Evolutionary conservation across 2,888 invertebrate species (phyloP).

Genomic region (Aquatica leii): DNA sequence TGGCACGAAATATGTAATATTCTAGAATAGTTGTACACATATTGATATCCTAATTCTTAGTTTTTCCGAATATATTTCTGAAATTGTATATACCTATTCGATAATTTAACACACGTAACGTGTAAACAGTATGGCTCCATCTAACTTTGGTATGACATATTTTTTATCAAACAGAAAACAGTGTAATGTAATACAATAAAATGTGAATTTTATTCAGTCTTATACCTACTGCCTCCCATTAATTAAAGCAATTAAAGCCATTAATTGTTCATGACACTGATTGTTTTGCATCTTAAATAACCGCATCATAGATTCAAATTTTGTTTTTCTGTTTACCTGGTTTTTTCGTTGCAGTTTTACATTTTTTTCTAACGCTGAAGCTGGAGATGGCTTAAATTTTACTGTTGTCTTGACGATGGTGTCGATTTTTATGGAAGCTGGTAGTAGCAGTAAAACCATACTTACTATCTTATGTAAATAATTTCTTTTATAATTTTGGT

Average conservation of each 20-base stretch:
- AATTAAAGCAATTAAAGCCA: constrained; percentile 5
- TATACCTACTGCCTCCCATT: neutral
- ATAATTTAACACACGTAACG: no score
- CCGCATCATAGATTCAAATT: neutral
- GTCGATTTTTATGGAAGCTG: no score
- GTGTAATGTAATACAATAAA: no score
- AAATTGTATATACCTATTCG: neutral
- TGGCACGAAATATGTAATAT: constrained; percentile 6
- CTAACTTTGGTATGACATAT: no score
- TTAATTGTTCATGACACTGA: constrained; percentile 5
- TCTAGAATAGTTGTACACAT: neutral
- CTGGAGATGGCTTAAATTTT: constrained; percentile 9
- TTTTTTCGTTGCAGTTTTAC: constrained; percentile 8
- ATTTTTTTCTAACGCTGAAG: constrained; percentile 5
- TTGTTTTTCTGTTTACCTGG: neutral
- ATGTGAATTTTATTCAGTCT: neutral
- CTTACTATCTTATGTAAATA: no score
- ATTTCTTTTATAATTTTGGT: no score
- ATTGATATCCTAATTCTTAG: neutral
- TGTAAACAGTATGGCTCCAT: no score
- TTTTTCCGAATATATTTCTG: neutral
- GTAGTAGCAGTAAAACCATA: no score
- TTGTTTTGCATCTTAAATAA: constrained; percentile 4
- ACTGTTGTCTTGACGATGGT: constrained; percentile 9
- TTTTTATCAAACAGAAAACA: no score